These are phyloP conservation scores for Platysteira castanea DNA, from an alignment of 2,113 vertebrate species.

Conservation along the genomic window DNA sequence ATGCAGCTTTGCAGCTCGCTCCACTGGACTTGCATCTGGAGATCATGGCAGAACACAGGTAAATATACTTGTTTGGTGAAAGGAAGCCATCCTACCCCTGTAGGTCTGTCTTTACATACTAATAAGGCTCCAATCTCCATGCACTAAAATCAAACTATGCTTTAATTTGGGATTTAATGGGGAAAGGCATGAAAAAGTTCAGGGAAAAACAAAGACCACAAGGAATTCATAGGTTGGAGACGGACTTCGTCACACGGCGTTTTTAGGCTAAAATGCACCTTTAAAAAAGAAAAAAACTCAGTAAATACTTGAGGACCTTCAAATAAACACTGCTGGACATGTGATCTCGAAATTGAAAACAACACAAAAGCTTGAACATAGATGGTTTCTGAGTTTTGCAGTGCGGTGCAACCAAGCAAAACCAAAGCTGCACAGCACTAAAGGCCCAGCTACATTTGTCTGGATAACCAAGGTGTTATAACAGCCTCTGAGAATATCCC, in stretches of 20 bases:
- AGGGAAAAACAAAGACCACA: background rate
- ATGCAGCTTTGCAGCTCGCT: background rate
- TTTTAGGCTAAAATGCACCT: background rate
- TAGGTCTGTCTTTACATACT: background rate
- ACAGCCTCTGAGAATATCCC: background rate
- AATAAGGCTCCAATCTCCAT: background rate
- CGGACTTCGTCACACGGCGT: background rate
- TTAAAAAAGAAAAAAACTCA: background rate
- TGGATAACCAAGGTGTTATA: background rate
- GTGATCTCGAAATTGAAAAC: background rate
- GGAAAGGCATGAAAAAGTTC: background rate
- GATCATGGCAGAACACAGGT: background rate
- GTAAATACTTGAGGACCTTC: background rate
- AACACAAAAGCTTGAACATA: background rate
- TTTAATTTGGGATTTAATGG: background rate
- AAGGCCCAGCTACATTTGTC: background rate
- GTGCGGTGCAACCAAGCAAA: background rate
- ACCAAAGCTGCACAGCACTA: background rate
- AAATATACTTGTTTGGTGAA: accelerated
- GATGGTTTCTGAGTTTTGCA: background rate
- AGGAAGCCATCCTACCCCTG: background rate
- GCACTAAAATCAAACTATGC: background rate
- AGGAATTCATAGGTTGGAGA: background rate
- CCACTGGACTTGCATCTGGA: background rate
- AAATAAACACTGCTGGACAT: background rate